Conservation (phyloP, 2,113 vertebrate species). For the Burhinus oedicnemus region DNA sequence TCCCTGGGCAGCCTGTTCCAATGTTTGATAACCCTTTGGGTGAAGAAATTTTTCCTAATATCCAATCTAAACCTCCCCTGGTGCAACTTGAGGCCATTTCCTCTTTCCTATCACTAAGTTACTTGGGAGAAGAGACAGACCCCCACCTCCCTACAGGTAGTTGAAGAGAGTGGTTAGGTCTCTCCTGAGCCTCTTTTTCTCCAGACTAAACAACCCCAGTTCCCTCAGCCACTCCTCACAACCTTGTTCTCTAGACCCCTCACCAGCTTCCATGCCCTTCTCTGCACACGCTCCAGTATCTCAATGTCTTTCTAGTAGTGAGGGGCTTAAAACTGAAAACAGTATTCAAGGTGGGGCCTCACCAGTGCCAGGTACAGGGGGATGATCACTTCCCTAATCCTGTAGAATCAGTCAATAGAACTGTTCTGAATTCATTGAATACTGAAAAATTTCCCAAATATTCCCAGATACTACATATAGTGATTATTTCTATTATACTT, state of each 20-base stretch:
- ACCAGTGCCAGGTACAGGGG: neutral
- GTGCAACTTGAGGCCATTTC: neutral
- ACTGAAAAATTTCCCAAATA: neutral
- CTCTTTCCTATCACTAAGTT: neutral
- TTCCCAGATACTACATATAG: neutral
- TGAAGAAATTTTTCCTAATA: neutral
- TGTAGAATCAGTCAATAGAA: neutral
- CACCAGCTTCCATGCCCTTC: neutral
- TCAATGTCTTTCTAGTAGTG: neutral
- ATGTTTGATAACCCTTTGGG: neutral
- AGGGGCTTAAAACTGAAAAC: neutral
- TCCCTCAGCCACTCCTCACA: neutral
- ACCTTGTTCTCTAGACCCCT: neutral
- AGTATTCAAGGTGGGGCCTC: neutral
- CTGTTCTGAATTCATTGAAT: neutral
- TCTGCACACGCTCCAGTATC: neutral
- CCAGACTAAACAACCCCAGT: neutral
- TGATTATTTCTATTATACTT: neutral
- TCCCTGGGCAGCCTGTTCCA: neutral
- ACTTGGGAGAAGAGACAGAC: neutral
- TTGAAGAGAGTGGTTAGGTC: neutral
- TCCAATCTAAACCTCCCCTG: neutral
- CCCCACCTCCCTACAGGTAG: accelerated
- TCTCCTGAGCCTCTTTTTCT: neutral
- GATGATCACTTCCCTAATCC: neutral